A percentile compares a stretch with the other conserved stretches of the same genome.
Conservation (phyloP, 1,140 invertebrate genomes). For the Colletes gigas region DNA sequence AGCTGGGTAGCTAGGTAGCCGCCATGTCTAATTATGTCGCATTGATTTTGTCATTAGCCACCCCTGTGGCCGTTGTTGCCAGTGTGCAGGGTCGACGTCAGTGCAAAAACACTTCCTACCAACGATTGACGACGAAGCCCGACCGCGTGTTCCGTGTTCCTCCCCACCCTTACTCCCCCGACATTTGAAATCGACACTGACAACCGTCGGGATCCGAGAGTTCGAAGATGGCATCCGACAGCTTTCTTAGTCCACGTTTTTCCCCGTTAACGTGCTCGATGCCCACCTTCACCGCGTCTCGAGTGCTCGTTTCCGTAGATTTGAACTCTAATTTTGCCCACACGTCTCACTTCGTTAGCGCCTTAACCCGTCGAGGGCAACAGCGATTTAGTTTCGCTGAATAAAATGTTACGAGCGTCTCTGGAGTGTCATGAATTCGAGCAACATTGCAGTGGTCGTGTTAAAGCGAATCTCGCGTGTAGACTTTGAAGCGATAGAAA, state of each 20-base stretch:
- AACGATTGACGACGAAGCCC: constrained; percentile 49
- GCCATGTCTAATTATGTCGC: constrained; percentile 81
- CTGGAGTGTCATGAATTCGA: no score
- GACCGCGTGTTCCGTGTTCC: constrained; percentile 33
- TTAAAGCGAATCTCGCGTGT: no score
- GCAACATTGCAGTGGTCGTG: no score
- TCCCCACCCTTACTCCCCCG: constrained; percentile 12
- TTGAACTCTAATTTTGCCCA: no score
- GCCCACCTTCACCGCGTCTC: no score
- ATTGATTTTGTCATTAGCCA: constrained; percentile 81
- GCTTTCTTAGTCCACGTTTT: not conserved
- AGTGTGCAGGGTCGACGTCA: constrained; percentile 64
- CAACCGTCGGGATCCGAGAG: not conserved
- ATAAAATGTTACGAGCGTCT: no score
- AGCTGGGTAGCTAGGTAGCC: constrained; percentile 70
- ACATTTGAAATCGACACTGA: not conserved
- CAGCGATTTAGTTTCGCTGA: no score
- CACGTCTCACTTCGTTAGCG: no score
- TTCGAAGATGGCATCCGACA: not conserved
- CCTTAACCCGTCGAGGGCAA: no score
- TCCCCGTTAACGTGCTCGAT: not conserved
- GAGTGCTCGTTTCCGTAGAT: no score
- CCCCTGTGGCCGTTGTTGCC: constrained; percentile 69
- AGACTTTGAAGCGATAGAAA: no score
- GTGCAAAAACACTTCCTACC: constrained; percentile 72